Conservation (phyloP, 2,888 invertebrate genomes). For the Aproaerema taeniolella region DNA sequence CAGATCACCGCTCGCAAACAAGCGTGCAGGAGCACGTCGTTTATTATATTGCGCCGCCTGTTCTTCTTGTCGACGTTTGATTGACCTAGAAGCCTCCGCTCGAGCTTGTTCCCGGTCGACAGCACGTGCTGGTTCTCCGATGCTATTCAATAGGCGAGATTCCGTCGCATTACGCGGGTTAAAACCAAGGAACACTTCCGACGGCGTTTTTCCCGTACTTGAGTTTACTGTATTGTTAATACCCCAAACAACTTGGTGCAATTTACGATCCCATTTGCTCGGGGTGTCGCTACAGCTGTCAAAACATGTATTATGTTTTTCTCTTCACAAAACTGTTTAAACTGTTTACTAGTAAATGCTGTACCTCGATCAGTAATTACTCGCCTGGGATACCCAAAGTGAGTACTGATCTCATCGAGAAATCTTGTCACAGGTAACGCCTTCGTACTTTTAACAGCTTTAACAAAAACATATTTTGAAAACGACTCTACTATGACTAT, state of each 20-base stretch:
- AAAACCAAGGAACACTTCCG: conserved; percentile 17
- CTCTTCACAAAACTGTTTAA: conserved; percentile 10
- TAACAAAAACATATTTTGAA: conserved; percentile 14
- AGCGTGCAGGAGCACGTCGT: too few species aligned
- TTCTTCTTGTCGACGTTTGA: too few species aligned
- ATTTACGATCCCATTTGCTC: conserved; percentile 12
- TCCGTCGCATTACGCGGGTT: conserved; percentile 10
- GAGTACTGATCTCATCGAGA: not conserved
- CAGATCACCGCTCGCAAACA: too few species aligned
- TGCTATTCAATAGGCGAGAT: too few species aligned
- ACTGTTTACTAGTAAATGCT: conserved; percentile 14
- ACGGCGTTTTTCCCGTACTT: conserved; percentile 10
- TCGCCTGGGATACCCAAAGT: conserved; percentile 9
- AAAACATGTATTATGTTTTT: conserved; percentile 9
- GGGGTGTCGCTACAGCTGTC: conserved; percentile 9
- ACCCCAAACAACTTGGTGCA: conserved; percentile 17
- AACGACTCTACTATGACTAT: conserved; percentile 15
- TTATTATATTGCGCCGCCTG: too few species aligned
- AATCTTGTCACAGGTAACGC: not conserved
- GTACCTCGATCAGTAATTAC: conserved; percentile 17
- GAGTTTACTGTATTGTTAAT: conserved; percentile 16
- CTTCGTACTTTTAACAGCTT: conserved; percentile 5
- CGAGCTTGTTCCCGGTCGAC: too few species aligned
- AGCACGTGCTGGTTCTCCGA: too few species aligned
- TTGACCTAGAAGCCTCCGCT: too few species aligned